Base-by-base conservation (phyloP, 2,797 vertebrate genomes). In the Geotrypetes seraphini region DNA sequence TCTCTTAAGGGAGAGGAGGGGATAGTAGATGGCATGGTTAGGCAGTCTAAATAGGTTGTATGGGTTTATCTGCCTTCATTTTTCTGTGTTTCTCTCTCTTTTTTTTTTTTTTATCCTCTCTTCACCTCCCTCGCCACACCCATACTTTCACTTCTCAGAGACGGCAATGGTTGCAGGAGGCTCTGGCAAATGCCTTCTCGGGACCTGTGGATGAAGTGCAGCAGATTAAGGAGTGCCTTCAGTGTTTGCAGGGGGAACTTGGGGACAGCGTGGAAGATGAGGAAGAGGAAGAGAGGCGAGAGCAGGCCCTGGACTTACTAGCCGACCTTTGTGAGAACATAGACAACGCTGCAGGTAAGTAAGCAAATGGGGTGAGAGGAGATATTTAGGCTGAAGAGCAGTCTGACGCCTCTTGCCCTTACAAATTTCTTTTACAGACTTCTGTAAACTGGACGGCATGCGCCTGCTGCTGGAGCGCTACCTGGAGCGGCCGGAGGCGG, bases 391-490 rank as follows among this genome's bases (percentile, higher is more conserved):
- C n/a, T 12, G 8, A n/a, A 2, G 5, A 4, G 4, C 4, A 4
- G 8, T 4, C 12, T 7, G 7, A 7, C 19, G 16, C 12, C 11
- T 16, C 17, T 31, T 11, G 8, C 7, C 5, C 5, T 14, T 12
- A 8, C 63, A 95, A 91, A 95, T 53, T 77, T 94, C 53, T 91
- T n/a, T n/a, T 12, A 8, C 63, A 95, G 91, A 95, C 53, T 77
- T 94, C 53, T 91, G 91, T 83, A 78, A 71, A 59, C 72, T 95
- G 19, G 88, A 86, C 0, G 91, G 91, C 20, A 84, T 95, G 73
- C 77, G 91, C 8, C 38, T 92, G 53, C 77, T 88, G 31, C 36
- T 87, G 33, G 81, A 78, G 6, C 69, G 57, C 13, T 89, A 80
- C 65, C 60, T 93, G 44, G 63, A 71, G 50, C 78, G 89, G 1